phyloP scores from a whole-genome alignment of 1,140 invertebrate species.

The Notospermus geniculatus region DNA sequence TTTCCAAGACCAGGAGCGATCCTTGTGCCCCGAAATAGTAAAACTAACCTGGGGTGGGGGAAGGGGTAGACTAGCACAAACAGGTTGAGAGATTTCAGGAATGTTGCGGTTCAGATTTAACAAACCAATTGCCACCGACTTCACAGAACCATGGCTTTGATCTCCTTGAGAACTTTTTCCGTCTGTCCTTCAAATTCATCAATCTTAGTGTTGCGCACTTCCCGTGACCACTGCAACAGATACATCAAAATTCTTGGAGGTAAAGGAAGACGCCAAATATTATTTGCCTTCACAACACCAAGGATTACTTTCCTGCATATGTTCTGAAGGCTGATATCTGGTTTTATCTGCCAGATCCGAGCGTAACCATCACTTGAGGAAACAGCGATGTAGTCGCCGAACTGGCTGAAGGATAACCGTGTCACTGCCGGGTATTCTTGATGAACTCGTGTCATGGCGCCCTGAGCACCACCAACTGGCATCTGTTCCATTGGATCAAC shows the following conservation, averaged over 20 bases:
- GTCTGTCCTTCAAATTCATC: too few relatives aligned
- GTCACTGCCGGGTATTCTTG: slow-evolving; percentile 14
- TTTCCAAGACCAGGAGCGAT: too few relatives aligned
- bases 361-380: slow-evolving; percentile 26
- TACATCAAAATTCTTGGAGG: slow-evolving; percentile 5
- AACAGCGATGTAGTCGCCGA: slow-evolving; percentile 20
- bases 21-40: too few relatives aligned
- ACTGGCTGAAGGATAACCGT: slow-evolving; percentile 23
- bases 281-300: slow-evolving; percentile 1
- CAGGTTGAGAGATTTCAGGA: too few relatives aligned
- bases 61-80: too few relatives aligned
- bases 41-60: too few relatives aligned
- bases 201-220: too few relatives aligned
- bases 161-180: too few relatives aligned
- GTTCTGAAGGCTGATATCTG: slow-evolving; percentile 20
- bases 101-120: too few relatives aligned
- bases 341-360: slow-evolving; percentile 22
- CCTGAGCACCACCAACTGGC: slow-evolving; percentile 18
- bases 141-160: too few relatives aligned
- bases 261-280: slow-evolving; percentile 15
- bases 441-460: slow-evolving; percentile 15
- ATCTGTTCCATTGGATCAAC: background rate
- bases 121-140: too few relatives aligned
- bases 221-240: slow-evolving; percentile 2
- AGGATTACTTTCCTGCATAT: slow-evolving; percentile 22